Conservation (phyloP, 2,888 invertebrate genomes). For the Hemistola chrysoprasaria region DNA sequence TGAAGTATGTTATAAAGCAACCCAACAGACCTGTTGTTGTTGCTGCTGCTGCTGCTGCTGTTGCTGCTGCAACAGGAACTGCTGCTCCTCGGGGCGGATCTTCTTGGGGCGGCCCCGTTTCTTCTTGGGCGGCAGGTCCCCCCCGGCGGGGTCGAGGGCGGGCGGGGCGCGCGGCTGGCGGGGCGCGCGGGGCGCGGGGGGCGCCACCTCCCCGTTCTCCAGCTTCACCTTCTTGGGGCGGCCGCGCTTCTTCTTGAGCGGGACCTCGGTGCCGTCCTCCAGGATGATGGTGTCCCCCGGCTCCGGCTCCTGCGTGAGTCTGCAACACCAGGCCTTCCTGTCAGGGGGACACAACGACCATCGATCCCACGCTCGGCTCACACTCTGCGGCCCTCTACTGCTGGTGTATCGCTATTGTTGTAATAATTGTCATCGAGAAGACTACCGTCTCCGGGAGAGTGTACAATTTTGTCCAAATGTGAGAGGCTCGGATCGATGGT, state of each 20-base stretch:
- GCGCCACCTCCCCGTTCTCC: conserved; percentile 85
- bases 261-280: conserved; percentile 85
- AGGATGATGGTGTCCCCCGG: conserved; percentile 79
- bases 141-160: conserved; percentile 48
- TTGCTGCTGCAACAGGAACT: conserved; percentile 73
- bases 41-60: conserved; percentile 67
- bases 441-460: too few relatives aligned
- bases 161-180: conserved; percentile 54
- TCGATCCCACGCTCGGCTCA: conserved; percentile 6
- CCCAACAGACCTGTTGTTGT: conserved; percentile 27
- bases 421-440: too few relatives aligned
- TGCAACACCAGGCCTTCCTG: conserved; percentile 45
- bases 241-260: conserved; percentile 94
- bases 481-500: conserved; percentile 12
- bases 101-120: conserved; percentile 95
- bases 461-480: too few relatives aligned
- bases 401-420: too few relatives aligned
- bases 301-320: conserved; percentile 78
- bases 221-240: conserved; percentile 92
- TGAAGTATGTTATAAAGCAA: too few relatives aligned
- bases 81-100: conserved; percentile 85
- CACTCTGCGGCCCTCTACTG: too few relatives aligned
- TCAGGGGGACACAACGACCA: conserved; percentile 15
- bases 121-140: conserved; percentile 87
- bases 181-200: conserved; percentile 77